These are phyloP conservation scores for Paralvinella palmiformis DNA, from an alignment of 1,140 invertebrate species.

Conservation along the genomic window DNA sequence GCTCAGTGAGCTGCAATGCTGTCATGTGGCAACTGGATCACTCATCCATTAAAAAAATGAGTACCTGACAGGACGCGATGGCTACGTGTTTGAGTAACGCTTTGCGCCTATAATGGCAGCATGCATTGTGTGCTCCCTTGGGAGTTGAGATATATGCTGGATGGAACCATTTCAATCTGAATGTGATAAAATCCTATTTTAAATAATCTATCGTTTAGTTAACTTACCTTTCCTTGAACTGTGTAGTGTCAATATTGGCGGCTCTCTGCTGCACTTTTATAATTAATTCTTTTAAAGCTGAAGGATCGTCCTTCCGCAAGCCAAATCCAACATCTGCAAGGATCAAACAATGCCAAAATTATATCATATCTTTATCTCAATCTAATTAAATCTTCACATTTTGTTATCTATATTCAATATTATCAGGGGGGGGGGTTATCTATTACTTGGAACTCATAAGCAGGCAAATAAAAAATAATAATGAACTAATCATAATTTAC, in stretches of 20 bases:
- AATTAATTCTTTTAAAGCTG: constrained; percentile 74
- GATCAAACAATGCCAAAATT: constrained; percentile 14
- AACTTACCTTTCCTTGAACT: constrained; percentile 27
- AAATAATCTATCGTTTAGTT: neutral
- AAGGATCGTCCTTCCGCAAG: constrained; percentile 80
- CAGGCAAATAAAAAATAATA: too few species aligned
- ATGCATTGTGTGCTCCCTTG: neutral
- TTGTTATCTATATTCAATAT: too few species aligned
- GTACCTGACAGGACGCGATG: too few species aligned
- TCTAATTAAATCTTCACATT: too few species aligned
- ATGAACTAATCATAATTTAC: too few species aligned
- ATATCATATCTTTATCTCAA: too few species aligned
- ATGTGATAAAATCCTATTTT: neutral
- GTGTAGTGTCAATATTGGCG: constrained; percentile 24
- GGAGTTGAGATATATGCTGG: neutral
- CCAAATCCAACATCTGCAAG: constrained; percentile 64
- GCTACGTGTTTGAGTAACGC: too few species aligned
- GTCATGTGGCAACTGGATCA: too few species aligned
- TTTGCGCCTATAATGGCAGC: neutral
- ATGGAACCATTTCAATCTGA: neutral
- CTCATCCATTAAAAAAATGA: too few species aligned
- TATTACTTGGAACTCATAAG: too few species aligned
- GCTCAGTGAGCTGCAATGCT: too few species aligned
- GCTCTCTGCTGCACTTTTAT: constrained; percentile 68
- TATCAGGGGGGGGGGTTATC: too few species aligned